Percentiles rank a stretch among this genome's conserved stretches.
These are phyloP conservation scores for Arrhopalites spinosus DNA, from an alignment of 2,888 invertebrate genomes.

Conservation along the genomic window DNA sequence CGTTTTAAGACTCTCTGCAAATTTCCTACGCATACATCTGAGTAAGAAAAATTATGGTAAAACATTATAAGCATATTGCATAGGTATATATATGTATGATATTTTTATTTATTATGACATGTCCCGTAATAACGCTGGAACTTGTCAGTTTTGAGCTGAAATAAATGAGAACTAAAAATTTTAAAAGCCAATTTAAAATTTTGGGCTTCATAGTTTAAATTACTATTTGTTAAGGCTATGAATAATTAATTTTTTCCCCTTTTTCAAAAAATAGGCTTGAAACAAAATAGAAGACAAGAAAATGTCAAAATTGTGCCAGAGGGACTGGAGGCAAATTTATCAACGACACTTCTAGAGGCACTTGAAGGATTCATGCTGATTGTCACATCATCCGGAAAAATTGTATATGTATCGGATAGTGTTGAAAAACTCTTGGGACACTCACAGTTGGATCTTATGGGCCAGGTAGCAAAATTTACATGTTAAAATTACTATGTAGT, in stretches of 20 bases:
- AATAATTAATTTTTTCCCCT: neutral
- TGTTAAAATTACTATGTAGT: no score
- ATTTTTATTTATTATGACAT: no score
- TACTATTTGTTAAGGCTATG: no score
- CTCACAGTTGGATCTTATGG: slow-evolving; percentile 82
- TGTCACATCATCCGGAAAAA: slow-evolving; percentile 78
- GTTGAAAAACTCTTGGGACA: slow-evolving; percentile 85
- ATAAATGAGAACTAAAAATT: no score
- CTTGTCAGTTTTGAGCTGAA: no score
- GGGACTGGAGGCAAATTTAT: slow-evolving; percentile 52
- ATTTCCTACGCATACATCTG: slow-evolving; percentile 75
- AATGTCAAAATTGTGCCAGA: slow-evolving; percentile 40
- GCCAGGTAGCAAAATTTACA: no score
- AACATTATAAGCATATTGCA: neutral
- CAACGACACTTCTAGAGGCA: slow-evolving; percentile 57
- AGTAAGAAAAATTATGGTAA: slow-evolving; percentile 45
- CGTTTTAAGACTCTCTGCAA: slow-evolving; percentile 82
- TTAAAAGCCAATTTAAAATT: no score
- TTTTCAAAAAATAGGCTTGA: slow-evolving; percentile 51
- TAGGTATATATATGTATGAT: no score
- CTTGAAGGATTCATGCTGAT: slow-evolving; percentile 81
- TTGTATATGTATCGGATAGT: slow-evolving; percentile 82
- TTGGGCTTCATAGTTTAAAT: no score
- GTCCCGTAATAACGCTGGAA: no score
- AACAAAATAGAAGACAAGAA: slow-evolving; percentile 51